Percentiles rank a stretch among this genome's conserved stretches.
These are phyloP conservation scores for Clarias magur DNA, from an alignment of 2,113 vertebrate species.

Conservation along the genomic window DNA sequence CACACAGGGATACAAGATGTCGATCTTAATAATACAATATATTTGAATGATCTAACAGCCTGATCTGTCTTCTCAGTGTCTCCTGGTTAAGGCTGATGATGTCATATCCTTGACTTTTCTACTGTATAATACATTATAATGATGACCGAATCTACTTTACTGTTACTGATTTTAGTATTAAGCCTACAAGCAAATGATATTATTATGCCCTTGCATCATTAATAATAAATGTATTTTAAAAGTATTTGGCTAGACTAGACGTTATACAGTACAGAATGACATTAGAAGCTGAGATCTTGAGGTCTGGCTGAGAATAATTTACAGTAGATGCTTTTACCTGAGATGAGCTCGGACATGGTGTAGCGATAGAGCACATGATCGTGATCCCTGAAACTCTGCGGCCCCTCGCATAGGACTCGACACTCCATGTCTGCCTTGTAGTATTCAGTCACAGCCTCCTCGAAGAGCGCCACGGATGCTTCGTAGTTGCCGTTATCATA, in stretches of 20 bases:
- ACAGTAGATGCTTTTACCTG: constrained; percentile 75
- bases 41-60: not conserved
- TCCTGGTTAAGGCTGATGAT: not conserved
- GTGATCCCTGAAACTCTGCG: constrained; percentile 83
- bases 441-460: constrained; percentile 84
- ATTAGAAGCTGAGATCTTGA: not conserved
- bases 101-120: not conserved
- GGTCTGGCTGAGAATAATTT: not conserved
- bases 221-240: not conserved
- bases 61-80: not conserved
- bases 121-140: not conserved
- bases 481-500: constrained; percentile 80
- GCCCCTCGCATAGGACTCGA: constrained; percentile 84
- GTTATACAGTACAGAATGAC: not conserved
- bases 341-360: constrained; percentile 86
- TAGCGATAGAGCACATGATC: constrained; percentile 81
- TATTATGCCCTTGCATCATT: not conserved
- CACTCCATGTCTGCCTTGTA: constrained; percentile 84
- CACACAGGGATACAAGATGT: not conserved
- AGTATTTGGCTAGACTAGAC: not conserved
- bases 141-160: not conserved
- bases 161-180: not conserved
- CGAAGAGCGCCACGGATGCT: constrained; percentile 77
- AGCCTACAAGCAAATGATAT: not conserved
- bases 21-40: not conserved